Base-by-base conservation (phyloP, 1,140 invertebrate species). In the Papilio polytes region DNA sequence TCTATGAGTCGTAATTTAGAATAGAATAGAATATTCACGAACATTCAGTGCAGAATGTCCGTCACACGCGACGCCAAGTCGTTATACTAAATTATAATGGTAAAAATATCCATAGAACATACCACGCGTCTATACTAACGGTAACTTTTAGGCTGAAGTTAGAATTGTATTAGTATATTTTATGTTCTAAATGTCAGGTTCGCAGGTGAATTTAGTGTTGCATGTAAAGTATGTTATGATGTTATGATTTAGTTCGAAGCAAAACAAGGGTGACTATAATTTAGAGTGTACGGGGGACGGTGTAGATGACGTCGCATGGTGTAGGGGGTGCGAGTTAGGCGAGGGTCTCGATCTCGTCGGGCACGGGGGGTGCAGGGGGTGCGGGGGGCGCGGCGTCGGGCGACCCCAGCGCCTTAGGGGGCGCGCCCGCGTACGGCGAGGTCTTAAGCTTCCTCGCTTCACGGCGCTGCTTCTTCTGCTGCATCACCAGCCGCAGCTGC, bases 401-500 rank as follows among this genome's bases (percentile, higher is more conserved):
- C 0, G 89, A 80, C 0, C 87, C 70, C 22, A 90, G 82, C 1
- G 87, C 63, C 73, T 92, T 91, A 26, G 90, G 79, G 1, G 92
- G 89, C n/a, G 89, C 44, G 3, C 95, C 95, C 4, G 96, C 96
- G 87, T 98, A 98, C 1, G 97, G 97, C 12, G 97, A 94, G 1
- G 96, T 96, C 84, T 97, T 97, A 8, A 98, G 96, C 85, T 98
- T 97, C 80, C 98, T 96, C 7, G 97, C 98, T 90, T 97, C 97
- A 48, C 98, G 96, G 79, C 97, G 96, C 81, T 98, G 97, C 78
- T 98, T 97, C 85, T 97, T 96, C 90, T 98, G 98, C 85, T 98
- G 98, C 97, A 99, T 98, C 46, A 98, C 97, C 31, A 98, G 95
- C 81, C 98, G 96, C 18, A 99, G 95, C 78, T 98, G 97, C 88